Evolutionary conservation across 2,797 vertebrate species (phyloP).

Genomic region (Gobio occitaniae): DNA sequence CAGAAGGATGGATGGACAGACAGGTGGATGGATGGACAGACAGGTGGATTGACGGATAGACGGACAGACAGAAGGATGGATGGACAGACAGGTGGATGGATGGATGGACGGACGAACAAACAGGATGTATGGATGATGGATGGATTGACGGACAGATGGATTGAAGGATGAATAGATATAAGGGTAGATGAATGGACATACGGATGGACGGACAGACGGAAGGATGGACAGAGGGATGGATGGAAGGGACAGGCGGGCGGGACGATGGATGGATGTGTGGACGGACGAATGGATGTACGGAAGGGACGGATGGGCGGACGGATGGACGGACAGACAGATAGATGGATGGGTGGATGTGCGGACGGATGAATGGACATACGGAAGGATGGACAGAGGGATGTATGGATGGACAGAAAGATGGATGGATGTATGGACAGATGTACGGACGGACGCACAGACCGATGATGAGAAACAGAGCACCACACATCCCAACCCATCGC

Average conservation of each 20-base stretch:
- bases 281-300: rapidly evolving
- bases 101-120: rapidly evolving
- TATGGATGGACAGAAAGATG: background rate
- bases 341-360: background rate
- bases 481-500: background rate
- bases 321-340: background rate
- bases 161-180: rapidly evolving
- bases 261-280: rapidly evolving
- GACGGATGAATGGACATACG: no score
- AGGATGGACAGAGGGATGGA: rapidly evolving
- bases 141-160: rapidly evolving
- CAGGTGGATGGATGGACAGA: no score
- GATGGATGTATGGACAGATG: background rate
- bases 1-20: rapidly evolving
- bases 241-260: no score
- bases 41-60: rapidly evolving
- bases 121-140: no score
- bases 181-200: no score
- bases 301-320: rapidly evolving
- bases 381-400: rapidly evolving
- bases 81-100: rapidly evolving
- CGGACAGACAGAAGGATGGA: rapidly evolving
- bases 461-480: background rate
- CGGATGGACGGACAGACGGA: background rate
- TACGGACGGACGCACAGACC: background rate